These are phyloP conservation scores for Papilio protenor DNA, from an alignment of 2,888 invertebrate genomes.

Conservation along the genomic window DNA sequence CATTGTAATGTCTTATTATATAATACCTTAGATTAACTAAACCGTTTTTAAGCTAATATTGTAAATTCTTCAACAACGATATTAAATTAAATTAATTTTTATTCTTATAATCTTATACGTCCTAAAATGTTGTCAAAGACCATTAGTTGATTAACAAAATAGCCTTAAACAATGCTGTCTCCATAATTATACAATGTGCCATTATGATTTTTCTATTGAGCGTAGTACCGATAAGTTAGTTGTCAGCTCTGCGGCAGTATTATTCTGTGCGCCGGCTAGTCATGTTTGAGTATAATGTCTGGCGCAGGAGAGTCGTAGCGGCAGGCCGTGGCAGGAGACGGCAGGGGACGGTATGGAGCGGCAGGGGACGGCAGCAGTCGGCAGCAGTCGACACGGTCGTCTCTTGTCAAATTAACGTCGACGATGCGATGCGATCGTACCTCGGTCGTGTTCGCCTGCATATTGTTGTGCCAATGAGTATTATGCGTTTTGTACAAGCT, in stretches of 20 bases:
- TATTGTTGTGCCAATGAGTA: conserved; percentile 17
- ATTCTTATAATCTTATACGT: too few species aligned
- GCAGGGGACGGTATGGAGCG: conserved; percentile 37
- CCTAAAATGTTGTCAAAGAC: too few species aligned
- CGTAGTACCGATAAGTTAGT: background rate
- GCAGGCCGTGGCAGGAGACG: conserved; percentile 39
- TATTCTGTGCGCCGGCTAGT: conserved; percentile 32
- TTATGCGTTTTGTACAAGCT: background rate
- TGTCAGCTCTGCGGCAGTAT: background rate
- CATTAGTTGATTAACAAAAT: too few species aligned
- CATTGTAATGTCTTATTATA: background rate
- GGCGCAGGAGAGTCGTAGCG: conserved; percentile 24
- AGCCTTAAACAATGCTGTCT: too few species aligned
- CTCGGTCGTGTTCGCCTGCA: conserved; percentile 32
- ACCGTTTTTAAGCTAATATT: background rate
- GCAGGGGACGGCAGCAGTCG: background rate
- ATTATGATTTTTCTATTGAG: background rate
- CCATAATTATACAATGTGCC: too few species aligned
- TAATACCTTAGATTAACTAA: background rate
- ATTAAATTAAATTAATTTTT: too few species aligned
- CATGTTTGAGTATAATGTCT: conserved; percentile 41
- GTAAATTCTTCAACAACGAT: background rate
- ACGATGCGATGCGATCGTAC: conserved; percentile 43
- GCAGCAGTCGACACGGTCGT: conserved; percentile 44
- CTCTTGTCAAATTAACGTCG: conserved; percentile 61